Conservation (phyloP, 2,888 invertebrate genomes). For the Perizoma flavofasciatum region DNA sequence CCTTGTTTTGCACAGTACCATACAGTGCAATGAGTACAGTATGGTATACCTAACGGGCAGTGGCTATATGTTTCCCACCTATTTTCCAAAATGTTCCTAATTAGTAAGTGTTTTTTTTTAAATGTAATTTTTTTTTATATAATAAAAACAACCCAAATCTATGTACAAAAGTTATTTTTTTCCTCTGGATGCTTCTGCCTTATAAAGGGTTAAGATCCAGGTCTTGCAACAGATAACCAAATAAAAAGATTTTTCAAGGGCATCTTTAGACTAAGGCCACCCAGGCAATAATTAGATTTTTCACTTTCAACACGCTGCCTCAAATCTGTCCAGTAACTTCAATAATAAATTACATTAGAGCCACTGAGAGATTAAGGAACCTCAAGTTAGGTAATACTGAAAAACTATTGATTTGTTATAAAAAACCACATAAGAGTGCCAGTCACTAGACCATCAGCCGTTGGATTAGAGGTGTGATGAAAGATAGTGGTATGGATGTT, state of each 20-base stretch:
- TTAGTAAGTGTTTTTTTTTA: constrained; percentile 1
- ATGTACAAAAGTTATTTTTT: constrained; percentile 3
- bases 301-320: too few relatives aligned
- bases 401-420: too few relatives aligned
- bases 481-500: constrained; percentile 30
- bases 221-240: too few relatives aligned
- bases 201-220: background rate
- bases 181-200: constrained; percentile 7
- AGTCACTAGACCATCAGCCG: constrained; percentile 17
- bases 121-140: constrained; percentile 2
- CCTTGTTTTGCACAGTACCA: constrained; percentile 29
- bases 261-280: too few relatives aligned
- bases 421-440: too few relatives aligned
- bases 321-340: too few relatives aligned
- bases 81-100: constrained; percentile 12
- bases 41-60: constrained; percentile 10
- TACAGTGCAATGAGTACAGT: constrained; percentile 10
- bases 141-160: constrained; percentile 2
- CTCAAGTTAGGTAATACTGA: too few relatives aligned
- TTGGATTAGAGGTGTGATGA: constrained; percentile 31
- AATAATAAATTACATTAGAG: too few relatives aligned
- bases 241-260: too few relatives aligned
- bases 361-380: too few relatives aligned
- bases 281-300: too few relatives aligned
- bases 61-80: constrained; percentile 16